These are phyloP conservation scores for Passerina amoena DNA, from an alignment of 2,113 vertebrate species.

Conservation along the genomic window DNA sequence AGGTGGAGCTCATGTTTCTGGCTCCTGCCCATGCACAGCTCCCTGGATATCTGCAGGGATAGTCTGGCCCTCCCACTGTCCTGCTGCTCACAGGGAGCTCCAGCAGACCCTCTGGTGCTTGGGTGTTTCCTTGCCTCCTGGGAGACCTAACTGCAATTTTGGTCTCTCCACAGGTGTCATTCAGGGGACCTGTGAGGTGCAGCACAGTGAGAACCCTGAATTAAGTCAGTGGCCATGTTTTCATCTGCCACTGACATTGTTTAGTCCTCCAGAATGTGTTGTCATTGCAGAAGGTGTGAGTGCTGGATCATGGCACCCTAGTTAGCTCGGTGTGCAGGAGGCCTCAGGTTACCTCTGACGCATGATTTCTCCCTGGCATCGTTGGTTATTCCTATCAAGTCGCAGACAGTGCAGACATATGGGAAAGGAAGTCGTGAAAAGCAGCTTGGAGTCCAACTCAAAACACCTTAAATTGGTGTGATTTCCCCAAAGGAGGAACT, in stretches of 20 bases:
- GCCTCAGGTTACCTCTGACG: conserved; percentile 50
- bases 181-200: background rate
- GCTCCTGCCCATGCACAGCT: background rate
- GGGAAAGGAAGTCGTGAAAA: conserved; percentile 50
- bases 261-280: background rate
- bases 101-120: background rate
- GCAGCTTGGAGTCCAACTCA: background rate
- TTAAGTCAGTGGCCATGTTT: background rate
- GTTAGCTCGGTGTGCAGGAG: background rate
- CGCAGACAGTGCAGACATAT: background rate
- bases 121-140: background rate
- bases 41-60: background rate
- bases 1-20: background rate
- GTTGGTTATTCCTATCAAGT: conserved; percentile 40
- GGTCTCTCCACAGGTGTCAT: accelerated
- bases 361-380: background rate
- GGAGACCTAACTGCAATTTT: background rate
- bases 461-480: conserved; percentile 51
- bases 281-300: background rate
- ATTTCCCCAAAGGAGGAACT: conserved; percentile 39
- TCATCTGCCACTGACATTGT: background rate
- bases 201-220: background rate
- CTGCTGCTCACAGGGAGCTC: background rate
- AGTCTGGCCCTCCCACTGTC: background rate
- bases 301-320: conserved; percentile 42